Evolutionary conservation across 2,113 vertebrate species (phyloP).

Genomic region (Chionodraco myersi): DNA sequence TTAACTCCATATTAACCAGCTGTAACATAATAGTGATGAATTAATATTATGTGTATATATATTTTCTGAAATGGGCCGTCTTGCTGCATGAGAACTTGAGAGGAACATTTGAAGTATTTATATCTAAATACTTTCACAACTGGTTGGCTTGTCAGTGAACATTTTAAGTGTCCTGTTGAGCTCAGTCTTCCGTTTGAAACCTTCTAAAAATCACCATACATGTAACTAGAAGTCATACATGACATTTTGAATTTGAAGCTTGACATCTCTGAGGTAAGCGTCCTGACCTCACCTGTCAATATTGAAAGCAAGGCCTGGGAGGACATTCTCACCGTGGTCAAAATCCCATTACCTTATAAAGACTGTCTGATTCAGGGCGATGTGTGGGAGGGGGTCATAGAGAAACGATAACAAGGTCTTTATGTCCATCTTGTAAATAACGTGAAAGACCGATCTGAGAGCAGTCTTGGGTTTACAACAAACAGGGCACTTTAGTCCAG

Average conservation of each 20-base stretch:
- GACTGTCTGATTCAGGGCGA: neutral
- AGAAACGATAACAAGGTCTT: neutral
- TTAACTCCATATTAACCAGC: neutral
- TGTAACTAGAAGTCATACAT: no score
- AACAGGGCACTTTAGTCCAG: neutral
- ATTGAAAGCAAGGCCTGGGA: neutral
- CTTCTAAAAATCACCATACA: neutral
- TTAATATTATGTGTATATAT: neutral
- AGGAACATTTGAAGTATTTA: no score
- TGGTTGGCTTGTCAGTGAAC: neutral
- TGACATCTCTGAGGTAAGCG: neutral
- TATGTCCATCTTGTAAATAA: neutral
- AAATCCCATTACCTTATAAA: constrained; percentile 22
- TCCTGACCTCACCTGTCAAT: neutral
- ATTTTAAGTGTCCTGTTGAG: neutral
- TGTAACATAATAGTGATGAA: neutral
- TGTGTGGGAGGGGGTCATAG: neutral
- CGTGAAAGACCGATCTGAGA: neutral
- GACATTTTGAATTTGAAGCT: neutral
- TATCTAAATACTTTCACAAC: neutral
- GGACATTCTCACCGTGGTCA: neutral
- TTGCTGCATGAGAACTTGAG: neutral
- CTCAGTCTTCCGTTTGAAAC: neutral
- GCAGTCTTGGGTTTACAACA: neutral
- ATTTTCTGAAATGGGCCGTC: neutral